These are phyloP conservation scores for Lepus oiostolus DNA, from an alignment of 2,797 vertebrate genomes.

Conservation along the genomic window DNA sequence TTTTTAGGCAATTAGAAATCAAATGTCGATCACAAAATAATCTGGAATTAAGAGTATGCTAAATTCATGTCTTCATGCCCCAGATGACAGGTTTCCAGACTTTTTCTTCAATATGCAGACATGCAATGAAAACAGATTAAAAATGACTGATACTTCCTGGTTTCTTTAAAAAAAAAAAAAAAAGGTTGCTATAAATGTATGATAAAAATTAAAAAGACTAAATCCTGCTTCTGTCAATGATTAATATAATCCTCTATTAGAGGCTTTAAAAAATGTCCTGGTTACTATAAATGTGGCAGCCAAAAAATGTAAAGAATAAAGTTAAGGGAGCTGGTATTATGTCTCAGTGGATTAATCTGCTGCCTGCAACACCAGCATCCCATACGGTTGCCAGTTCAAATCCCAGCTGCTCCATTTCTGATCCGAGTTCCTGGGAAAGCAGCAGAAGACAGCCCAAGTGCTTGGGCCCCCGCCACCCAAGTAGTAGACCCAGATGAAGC, in stretches of 20 bases:
- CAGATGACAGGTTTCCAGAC: constrained; percentile 70
- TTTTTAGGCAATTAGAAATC: constrained; percentile 78
- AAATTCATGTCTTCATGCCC: constrained; percentile 49
- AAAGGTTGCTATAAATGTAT: constrained; percentile 31
- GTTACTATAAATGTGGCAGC: constrained; percentile 16
- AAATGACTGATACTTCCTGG: constrained; percentile 61
- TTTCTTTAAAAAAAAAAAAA: constrained; percentile 15
- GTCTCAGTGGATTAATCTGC: too few species aligned
- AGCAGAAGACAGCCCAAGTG: too few species aligned
- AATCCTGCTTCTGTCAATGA: constrained; percentile 40
- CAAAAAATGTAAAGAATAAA: constrained; percentile 27
- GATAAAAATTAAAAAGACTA: constrained; percentile 54
- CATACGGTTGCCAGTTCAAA: too few species aligned
- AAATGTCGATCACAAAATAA: constrained; percentile 70
- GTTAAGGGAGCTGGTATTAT: too few species aligned
- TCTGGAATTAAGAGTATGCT: constrained; percentile 63
- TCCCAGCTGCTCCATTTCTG: too few species aligned
- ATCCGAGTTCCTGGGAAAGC: too few species aligned
- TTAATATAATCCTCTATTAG: constrained; percentile 30
- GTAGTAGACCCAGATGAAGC: too few species aligned
- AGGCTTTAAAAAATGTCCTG: not conserved
- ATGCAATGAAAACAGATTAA: constrained; percentile 72
- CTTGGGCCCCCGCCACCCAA: too few species aligned
- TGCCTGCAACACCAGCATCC: too few species aligned
- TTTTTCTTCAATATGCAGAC: constrained; percentile 59